Percentiles rank a stretch among this genome's conserved stretches.
Conservation (phyloP, 2,888 invertebrate genomes). For the Drosophila nr. medialis region DNA sequence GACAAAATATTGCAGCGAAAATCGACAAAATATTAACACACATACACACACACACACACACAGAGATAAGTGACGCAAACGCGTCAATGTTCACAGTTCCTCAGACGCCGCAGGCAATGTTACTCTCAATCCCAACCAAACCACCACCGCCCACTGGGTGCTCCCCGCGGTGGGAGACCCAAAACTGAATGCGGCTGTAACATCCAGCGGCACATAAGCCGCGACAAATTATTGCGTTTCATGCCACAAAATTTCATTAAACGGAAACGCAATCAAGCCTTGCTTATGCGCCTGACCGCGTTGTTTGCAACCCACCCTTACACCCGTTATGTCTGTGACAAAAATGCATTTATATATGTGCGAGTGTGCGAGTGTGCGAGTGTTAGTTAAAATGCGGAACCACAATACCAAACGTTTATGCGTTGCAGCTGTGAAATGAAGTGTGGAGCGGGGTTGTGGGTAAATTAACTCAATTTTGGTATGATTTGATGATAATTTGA, state of each 20-base stretch:
- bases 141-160: not conserved
- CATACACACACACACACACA: not conserved
- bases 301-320: conserved; percentile 49
- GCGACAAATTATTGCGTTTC: conserved; percentile 76
- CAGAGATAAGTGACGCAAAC: conserved; percentile 26
- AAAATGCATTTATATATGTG: conserved; percentile 69
- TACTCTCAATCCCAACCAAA: not conserved
- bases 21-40: conserved; percentile 79
- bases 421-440: conserved; percentile 57
- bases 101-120: conserved; percentile 14
- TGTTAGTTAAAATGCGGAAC: conserved; percentile 69
- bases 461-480: conserved; percentile 74
- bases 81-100: conserved; percentile 34
- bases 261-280: conserved; percentile 80
- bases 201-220: conserved; percentile 53
- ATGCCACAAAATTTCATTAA: conserved; percentile 76
- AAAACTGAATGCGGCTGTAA: conserved; percentile 15
- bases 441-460: conserved; percentile 34
- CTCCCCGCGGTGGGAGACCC: not conserved
- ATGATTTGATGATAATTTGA: conserved; percentile 78
- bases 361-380: conserved; percentile 31
- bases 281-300: conserved; percentile 63
- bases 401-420: conserved; percentile 64
- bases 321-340: conserved; percentile 43
- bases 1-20: conserved; percentile 78